Evolutionary conservation across 2,888 invertebrate genomes (phyloP), one percentile per base, ranked within the genome.

Genomic region (Eupeodes luniger): DNA sequence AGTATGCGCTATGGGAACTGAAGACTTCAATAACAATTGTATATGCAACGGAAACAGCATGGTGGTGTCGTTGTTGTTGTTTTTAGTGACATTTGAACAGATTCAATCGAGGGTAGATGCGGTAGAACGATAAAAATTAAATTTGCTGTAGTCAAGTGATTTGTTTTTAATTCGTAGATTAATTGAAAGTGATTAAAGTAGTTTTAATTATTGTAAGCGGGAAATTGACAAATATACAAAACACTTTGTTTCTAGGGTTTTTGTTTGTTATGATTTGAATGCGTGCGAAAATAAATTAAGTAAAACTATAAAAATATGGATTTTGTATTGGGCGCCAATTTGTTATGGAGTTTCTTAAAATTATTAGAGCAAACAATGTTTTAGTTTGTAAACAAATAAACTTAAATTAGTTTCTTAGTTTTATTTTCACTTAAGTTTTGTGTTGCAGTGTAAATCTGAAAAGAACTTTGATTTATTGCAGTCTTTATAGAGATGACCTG

Each of bases 111-210:
- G 62, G 66, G 57, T 51, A 76, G 77, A 77, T 77, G 66, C 4
- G 40, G 40, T 40, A 40, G 36, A 66, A 47, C 53, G 77, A 77
- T 67, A 80, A 77, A 19, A 61, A 72, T 67, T 62, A 51, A 47
- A 53, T 76, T 55, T 64, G 70, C 66, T 64, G 1, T 40, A 36
- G 11, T 66, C 47, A 1, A 27, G 66, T 27, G 16, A 55, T 80
- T 57, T 70, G n/a, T 55, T 51, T 80, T 81, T 66, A 5, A n/a
- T 67, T 80, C 19, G 61, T 14, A 66, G 66, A 83, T 87, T 72
- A 83, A 83, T 87, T 87, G 83, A 79, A 11, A 34, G 70, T 34
- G 64, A 76, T 87, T 76, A 83, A 64, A 1, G 53, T 67, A 57
- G 74, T 85, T 81, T 40, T 67, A n/a, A 51, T 27, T 14, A 49